Evolutionary conservation across 2,113 vertebrate species (phyloP), one percentile per base, ranked within the genome.

Genomic region (Zapus hudsonius): DNA sequence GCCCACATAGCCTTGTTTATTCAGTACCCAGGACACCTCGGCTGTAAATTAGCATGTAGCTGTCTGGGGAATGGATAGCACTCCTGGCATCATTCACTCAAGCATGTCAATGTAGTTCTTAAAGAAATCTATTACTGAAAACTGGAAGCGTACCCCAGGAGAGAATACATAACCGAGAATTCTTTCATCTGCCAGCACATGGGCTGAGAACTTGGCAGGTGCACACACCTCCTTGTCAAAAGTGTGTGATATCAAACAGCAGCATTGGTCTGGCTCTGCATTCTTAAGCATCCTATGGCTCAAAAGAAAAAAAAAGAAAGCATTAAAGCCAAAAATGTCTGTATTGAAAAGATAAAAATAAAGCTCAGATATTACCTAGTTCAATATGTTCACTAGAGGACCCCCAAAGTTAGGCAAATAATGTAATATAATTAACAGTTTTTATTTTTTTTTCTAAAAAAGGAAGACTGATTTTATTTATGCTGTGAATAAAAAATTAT

Each of bases 21-120:
- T 75, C 75, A 93, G 87, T 83, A 12, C 33, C 76, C 84, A 73
- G 55, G 73, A 86, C 31, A 81, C 42, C 8, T 84, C 74, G 47
- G 29, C 44, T 89, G 22, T 87, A 96, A 94, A 96, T 95, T 90
- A 96, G 63, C 70, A 84, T 73, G 36, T 83, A 40, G 38, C 74
- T 40, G 36, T 94, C 81, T 80, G 93, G 84, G 76, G 66, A 80
- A 86, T 85, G 44, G 22, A 47, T 69, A 69, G 57, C 69, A 73
- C 38, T 70, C 16, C 44, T 80, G 87, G 78, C 75, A 64, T 94
- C 52, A 69, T 89, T 95, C 92, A 84, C n/a, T 69, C 69, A 40
- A 83, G 38, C 33, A 75, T 89, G 85, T 69, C 27, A 27, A 5
- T 66, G 36, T 31, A 31, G 57, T 75, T 93, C 79, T 81, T 55